Evolutionary conservation across 2,113 vertebrate species (phyloP), one percentile per base, ranked within the genome.

Genomic region (Capreolus pygargus): DNA sequence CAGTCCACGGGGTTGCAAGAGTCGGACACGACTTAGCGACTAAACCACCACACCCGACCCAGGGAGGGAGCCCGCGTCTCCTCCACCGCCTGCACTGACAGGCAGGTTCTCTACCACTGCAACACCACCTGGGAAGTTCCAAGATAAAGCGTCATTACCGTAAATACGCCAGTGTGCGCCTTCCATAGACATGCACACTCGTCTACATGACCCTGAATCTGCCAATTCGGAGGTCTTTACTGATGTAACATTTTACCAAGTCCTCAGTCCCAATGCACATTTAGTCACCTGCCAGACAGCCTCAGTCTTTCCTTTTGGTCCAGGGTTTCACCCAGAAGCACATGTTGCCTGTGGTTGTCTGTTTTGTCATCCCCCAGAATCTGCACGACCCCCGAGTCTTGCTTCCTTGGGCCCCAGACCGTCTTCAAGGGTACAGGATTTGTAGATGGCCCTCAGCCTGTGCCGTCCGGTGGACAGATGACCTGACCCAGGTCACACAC

Each of bases 1-100:
- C 64, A 21, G 9, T 21, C 64, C 64, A 70, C 2, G 4, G 64
- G 64, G 17, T 21, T 0, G 17, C 17, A 70, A 36, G 64, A 36
- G 64, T 2, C 16, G 4, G 64, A 36, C n/a, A 70, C 1, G 4
- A 67, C 17, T 36, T 67, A n/a, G 17, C 11, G n/a, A 11, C 64
- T 36, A 36, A 70, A 21, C 64, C 64, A 1, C 17, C 64, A 70
- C n/a, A 5, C 17, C 9, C 1, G 9, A 36, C 64, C n/a, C 64
- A 5, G 33, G n/a, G n/a, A 21, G 4, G 10, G n/a, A 36, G 1
- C n/a, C 64, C n/a, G 5, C 0, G 0, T 36, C n/a, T 70, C n/a
- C n/a, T 70, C 64, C 17, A 1, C 5, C 64, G 11, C 17, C 64
- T 36, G 17, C 9, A 0, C 0, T 21, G 17, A n/a, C 17, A 36